Percentiles rank a stretch among this genome's conserved stretches.
Evolutionary conservation across 1,140 invertebrate genomes (phyloP).

Genomic region (Delia radicum): DNA sequence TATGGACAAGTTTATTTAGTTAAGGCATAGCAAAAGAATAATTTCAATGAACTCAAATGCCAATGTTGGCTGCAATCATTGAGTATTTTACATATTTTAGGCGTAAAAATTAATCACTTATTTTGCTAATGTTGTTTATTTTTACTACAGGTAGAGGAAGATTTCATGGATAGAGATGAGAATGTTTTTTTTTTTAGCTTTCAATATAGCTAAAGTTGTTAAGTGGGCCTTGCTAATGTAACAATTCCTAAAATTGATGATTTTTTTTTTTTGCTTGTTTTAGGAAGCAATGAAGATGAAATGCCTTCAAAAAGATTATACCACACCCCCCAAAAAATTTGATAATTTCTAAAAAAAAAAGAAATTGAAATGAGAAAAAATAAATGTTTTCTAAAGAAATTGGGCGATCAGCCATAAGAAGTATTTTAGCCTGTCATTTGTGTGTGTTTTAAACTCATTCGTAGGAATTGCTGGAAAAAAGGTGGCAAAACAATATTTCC

Average conservation of each 20-base stretch:
- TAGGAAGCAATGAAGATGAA: too few relatives aligned
- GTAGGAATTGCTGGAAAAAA: neutral
- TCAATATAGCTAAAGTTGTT: neutral
- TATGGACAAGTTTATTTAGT: neutral
- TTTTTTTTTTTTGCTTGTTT: neutral
- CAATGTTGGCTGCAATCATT: constrained; percentile 11
- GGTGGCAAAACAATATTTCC: constrained; percentile 9
- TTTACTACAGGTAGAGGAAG: neutral
- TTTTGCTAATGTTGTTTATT: neutral
- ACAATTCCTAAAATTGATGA: constrained; percentile 10
- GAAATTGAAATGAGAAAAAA: neutral
- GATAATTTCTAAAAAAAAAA: neutral
- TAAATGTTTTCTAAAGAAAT: neutral
- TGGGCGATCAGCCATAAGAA: neutral
- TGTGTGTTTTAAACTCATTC: too few relatives aligned
- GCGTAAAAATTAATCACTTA: constrained; percentile 24
- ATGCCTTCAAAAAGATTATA: too few relatives aligned
- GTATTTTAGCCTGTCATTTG: neutral
- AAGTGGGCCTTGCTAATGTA: constrained; percentile 17
- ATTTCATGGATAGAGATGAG: too few relatives aligned
- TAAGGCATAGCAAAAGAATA: neutral
- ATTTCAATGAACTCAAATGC: neutral
- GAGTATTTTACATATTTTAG: constrained; percentile 23
- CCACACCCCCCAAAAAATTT: neutral
- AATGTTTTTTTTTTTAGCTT: too few relatives aligned